Percentiles rank a stretch among this genome's conserved stretches.
These are phyloP conservation scores for Dipus sagitta DNA, from an alignment of 2,797 vertebrate genomes.

Conservation along the genomic window DNA sequence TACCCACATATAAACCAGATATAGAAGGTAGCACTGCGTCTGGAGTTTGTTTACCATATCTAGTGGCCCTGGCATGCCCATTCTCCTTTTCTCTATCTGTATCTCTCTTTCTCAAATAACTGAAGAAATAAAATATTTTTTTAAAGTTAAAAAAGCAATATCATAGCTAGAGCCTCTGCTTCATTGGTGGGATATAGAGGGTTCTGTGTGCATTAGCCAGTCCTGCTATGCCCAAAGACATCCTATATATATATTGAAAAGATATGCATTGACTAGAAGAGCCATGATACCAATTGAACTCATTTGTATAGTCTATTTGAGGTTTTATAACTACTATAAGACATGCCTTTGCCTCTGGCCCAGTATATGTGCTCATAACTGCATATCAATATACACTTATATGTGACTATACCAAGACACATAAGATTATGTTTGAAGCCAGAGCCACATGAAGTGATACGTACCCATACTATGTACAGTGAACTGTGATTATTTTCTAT, in stretches of 20 bases:
- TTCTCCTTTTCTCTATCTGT: too few relatives aligned
- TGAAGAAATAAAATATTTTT: too few relatives aligned
- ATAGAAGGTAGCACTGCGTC: too few relatives aligned
- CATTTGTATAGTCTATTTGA: neutral
- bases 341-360: neutral
- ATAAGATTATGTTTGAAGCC: neutral
- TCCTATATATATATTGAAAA: neutral
- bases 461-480: neutral
- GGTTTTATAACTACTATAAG: neutral
- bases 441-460: neutral
- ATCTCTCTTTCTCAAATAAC: too few relatives aligned
- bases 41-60: too few relatives aligned
- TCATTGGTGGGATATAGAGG: neutral
- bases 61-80: too few relatives aligned
- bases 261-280: neutral
- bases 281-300: conserved; percentile 10
- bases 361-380: neutral
- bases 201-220: neutral
- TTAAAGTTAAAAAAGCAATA: neutral
- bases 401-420: neutral
- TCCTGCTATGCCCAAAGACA: neutral
- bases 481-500: conserved; percentile 23
- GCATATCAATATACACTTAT: neutral
- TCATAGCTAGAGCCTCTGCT: neutral
- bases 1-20: too few relatives aligned